Conservation (phyloP, 2,113 vertebrate species). For the Sylvia atricapilla region DNA sequence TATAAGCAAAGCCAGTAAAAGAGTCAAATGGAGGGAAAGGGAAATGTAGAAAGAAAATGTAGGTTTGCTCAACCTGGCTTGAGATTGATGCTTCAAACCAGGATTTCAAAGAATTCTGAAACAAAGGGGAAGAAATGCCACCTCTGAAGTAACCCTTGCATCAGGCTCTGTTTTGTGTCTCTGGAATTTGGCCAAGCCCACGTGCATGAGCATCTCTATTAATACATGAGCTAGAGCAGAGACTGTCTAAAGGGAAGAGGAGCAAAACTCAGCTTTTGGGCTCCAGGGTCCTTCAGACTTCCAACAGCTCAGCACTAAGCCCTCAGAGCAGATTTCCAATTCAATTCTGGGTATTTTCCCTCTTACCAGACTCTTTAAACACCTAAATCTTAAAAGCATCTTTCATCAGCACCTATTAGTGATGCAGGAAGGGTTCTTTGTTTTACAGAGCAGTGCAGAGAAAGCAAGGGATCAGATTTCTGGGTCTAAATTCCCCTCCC, state of each 20-base stretch:
- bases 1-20: neutral
- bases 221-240: neutral
- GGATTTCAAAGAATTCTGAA: neutral
- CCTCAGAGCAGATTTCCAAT: neutral
- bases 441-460: neutral
- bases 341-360: neutral
- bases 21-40: neutral
- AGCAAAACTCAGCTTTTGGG: neutral
- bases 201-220: accelerated
- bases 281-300: neutral
- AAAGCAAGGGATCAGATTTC: neutral
- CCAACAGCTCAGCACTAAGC: neutral
- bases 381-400: neutral
- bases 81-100: neutral
- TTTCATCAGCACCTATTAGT: neutral
- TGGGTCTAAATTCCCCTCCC: neutral
- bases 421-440: neutral
- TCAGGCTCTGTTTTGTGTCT: neutral
- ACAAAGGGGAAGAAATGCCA: neutral
- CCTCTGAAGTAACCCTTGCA: neutral
- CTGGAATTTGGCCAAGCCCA: neutral
- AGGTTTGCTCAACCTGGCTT: neutral
- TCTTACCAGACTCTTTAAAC: neutral
- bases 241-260: neutral
- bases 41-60: neutral